These are phyloP conservation scores for Neoitamus cyanurus DNA, from an alignment of 2,888 invertebrate species.

Conservation along the genomic window DNA sequence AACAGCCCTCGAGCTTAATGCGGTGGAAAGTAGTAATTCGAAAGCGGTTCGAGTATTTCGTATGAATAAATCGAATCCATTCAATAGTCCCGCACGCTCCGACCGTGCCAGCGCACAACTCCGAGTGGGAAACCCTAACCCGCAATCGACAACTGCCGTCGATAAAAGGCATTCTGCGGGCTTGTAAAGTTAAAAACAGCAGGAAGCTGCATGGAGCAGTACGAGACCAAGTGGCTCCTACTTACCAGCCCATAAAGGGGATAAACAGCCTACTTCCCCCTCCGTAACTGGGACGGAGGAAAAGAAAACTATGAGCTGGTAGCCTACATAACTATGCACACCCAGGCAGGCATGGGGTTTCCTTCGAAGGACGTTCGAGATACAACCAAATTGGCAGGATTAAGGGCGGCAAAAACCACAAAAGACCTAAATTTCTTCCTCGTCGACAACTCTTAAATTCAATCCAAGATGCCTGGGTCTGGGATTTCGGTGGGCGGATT, in stretches of 20 bases:
- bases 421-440: background rate
- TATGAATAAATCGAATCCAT: background rate
- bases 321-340: background rate
- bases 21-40: conserved; percentile 22
- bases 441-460: background rate
- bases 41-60: background rate
- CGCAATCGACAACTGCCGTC: conserved; percentile 9
- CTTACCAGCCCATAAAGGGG: conserved; percentile 7
- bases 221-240: background rate
- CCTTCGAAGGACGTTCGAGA: background rate
- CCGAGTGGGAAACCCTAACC: background rate
- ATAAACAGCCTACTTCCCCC: background rate
- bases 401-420: background rate
- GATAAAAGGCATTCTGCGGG: background rate
- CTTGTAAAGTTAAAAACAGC: background rate
- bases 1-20: background rate
- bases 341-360: background rate
- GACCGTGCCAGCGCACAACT: background rate
- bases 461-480: background rate
- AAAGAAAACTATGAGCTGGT: background rate
- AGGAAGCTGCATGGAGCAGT: background rate
- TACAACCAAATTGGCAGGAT: background rate
- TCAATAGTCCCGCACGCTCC: background rate
- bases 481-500: background rate
- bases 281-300: background rate